Percentiles rank a stretch among this genome's conserved stretches.
Conservation (phyloP, 2,888 invertebrate species). For the Drosophila borealis region DNA sequence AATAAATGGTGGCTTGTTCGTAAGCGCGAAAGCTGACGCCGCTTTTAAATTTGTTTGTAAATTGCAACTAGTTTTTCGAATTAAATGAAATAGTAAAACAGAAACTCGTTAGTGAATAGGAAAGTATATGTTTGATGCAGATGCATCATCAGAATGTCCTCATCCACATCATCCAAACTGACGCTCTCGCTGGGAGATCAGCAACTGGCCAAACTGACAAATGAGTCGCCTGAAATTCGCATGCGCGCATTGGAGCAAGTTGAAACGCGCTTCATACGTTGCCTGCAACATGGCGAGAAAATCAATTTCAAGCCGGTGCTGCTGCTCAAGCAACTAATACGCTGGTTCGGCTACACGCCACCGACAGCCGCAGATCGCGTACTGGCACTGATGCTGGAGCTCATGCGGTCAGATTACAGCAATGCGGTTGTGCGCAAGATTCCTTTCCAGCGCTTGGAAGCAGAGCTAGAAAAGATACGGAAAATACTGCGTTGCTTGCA, state of each 20-base stretch:
- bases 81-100: background rate
- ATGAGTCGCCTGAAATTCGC: slow-evolving; percentile 82
- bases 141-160: slow-evolving; percentile 35
- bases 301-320: slow-evolving; percentile 77
- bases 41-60: slow-evolving; percentile 26
- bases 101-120: background rate
- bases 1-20: slow-evolving; percentile 24
- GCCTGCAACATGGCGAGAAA: slow-evolving; percentile 69
- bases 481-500: slow-evolving; percentile 51
- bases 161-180: slow-evolving; percentile 9
- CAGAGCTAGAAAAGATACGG: slow-evolving; percentile 79
- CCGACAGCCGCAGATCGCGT: slow-evolving; percentile 72
- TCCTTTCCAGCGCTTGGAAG: slow-evolving; percentile 35
- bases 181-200: slow-evolving; percentile 46
- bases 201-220: slow-evolving; percentile 77
- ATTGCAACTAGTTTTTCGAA: background rate
- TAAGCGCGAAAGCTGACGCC: slow-evolving; percentile 35
- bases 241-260: slow-evolving; percentile 81
- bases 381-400: slow-evolving; percentile 72
- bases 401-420: slow-evolving; percentile 77
- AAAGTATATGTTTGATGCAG: slow-evolving; percentile 1
- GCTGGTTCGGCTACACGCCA: slow-evolving; percentile 82
- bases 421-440: slow-evolving; percentile 36
- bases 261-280: slow-evolving; percentile 76
- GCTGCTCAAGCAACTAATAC: slow-evolving; percentile 82